A percentile compares a stretch with the other conserved stretches of the same genome.
phyloP scores from a whole-genome alignment of 2,113 vertebrate genomes.

The Anoplopoma fimbria region DNA sequence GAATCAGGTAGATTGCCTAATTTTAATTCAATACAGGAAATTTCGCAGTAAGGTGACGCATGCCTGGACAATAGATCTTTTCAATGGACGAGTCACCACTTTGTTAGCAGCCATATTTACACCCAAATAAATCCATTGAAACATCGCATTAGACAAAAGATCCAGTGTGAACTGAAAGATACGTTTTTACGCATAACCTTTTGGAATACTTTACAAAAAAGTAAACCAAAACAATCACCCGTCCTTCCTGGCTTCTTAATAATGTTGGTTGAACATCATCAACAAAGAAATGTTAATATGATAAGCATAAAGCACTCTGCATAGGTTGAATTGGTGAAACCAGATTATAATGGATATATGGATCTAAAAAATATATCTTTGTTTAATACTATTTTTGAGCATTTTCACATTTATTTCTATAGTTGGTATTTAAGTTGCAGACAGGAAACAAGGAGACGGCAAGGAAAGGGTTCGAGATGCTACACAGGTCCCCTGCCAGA shows the following conservation, averaged over 20 bases:
- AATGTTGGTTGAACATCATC: background rate
- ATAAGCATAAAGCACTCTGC: background rate
- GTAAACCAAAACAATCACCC: background rate
- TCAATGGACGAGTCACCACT: background rate
- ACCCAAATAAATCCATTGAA: conserved; percentile 18
- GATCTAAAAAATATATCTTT: background rate
- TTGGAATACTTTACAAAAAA: background rate
- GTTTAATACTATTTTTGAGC: background rate
- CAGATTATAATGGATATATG: background rate
- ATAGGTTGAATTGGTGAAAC: background rate
- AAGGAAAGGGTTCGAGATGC: no score
- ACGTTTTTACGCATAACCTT: conserved; percentile 30
- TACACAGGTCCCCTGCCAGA: background rate
- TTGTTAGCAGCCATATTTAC: background rate
- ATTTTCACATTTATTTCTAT: background rate
- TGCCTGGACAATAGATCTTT: background rate
- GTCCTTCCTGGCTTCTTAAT: conserved; percentile 17
- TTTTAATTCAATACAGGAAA: background rate
- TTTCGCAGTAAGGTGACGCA: background rate
- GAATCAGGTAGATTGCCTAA: background rate
- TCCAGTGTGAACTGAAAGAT: background rate
- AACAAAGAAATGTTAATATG: background rate
- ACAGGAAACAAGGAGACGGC: no score
- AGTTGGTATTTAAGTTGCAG: background rate
- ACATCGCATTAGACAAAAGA: conserved; percentile 15